A percentile compares a stretch with the other conserved stretches of the same genome.
These are phyloP conservation scores for Telmatherina bonti DNA, from an alignment of 2,797 vertebrate genomes.

Conservation along the genomic window DNA sequence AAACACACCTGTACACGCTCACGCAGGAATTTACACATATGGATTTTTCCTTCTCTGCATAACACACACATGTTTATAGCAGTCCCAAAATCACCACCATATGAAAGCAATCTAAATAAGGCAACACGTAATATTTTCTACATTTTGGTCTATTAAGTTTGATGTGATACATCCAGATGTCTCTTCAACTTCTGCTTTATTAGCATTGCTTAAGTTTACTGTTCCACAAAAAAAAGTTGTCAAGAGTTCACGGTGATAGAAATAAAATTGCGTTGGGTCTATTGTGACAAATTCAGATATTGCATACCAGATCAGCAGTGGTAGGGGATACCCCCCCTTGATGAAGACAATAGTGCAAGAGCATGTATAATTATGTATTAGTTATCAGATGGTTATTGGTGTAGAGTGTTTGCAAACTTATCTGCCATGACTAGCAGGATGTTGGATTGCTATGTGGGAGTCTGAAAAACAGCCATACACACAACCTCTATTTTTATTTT, in stretches of 20 bases:
- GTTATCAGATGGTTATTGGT: conserved; percentile 51
- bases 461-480: conserved; percentile 43
- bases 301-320: no score
- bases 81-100: conserved; percentile 13
- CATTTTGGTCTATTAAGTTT: conserved; percentile 43
- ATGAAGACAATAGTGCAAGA: conserved; percentile 18
- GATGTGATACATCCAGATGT: conserved; percentile 40
- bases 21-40: conserved; percentile 5
- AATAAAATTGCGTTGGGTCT: conserved; percentile 3
- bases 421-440: conserved; percentile 33
- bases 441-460: conserved; percentile 44
- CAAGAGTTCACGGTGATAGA: conserved; percentile 18
- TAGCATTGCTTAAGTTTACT: conserved; percentile 34
- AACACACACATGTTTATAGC: conserved; percentile 14
- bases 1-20: conserved; percentile 18
- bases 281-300: conserved; percentile 28
- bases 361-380: conserved; percentile 47
- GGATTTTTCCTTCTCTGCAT: background rate
- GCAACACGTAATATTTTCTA: conserved; percentile 47
- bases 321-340: conserved; percentile 35
- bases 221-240: conserved; percentile 31
- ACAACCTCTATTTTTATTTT: conserved; percentile 1
- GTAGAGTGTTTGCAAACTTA: conserved; percentile 42
- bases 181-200: conserved; percentile 30
- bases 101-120: conserved; percentile 36